These are phyloP conservation scores for Aelia acuminata DNA, from an alignment of 2,888 invertebrate genomes.

Conservation along the genomic window DNA sequence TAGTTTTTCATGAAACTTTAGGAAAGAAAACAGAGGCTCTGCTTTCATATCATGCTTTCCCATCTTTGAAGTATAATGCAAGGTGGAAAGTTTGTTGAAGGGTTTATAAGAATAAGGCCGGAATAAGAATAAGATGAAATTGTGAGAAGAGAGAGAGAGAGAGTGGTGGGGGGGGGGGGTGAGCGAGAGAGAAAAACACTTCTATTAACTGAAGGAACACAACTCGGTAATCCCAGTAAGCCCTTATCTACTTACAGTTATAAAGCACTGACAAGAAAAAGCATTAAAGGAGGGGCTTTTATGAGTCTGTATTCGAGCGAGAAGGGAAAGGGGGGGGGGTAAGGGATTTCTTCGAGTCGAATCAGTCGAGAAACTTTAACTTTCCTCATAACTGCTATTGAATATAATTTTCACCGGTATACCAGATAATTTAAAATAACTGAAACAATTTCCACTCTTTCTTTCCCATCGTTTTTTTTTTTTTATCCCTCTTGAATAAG, in stretches of 20 bases:
- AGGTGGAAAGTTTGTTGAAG: constrained; percentile 44
- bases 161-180: too few species aligned
- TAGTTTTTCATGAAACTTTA: neutral
- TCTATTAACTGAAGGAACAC: constrained; percentile 43
- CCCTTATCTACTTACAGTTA: constrained; percentile 58
- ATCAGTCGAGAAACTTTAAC: constrained; percentile 24
- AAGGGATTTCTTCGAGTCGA: neutral
- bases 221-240: constrained; percentile 54
- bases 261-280: constrained; percentile 58
- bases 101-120: constrained; percentile 36
- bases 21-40: neutral
- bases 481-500: neutral
- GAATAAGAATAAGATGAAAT: constrained; percentile 47
- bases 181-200: constrained; percentile 44
- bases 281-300: constrained; percentile 56
- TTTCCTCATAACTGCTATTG: constrained; percentile 45
- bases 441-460: constrained; percentile 20
- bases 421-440: constrained; percentile 10
- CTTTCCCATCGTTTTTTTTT: neutral
- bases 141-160: constrained; percentile 27
- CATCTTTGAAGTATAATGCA: constrained; percentile 24
- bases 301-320: constrained; percentile 50
- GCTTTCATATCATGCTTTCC: neutral
- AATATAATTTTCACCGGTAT: neutral
- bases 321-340: neutral